These are phyloP conservation scores for Morelia viridis DNA, from an alignment of 2,797 vertebrate genomes.

Conservation along the genomic window DNA sequence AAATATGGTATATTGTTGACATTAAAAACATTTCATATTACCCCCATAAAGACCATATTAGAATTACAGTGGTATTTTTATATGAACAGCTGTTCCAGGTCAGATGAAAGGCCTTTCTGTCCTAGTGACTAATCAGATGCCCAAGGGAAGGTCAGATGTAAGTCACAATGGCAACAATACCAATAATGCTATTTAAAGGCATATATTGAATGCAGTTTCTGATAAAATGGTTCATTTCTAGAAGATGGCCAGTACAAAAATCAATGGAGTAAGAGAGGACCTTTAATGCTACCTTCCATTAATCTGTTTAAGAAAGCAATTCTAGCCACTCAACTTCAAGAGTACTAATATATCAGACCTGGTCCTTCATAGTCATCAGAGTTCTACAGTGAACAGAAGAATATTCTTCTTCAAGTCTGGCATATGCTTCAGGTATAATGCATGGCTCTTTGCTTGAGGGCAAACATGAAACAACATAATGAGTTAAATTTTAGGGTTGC, in stretches of 20 bases:
- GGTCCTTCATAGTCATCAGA: background rate
- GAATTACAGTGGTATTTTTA: background rate
- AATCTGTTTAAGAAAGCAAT: background rate
- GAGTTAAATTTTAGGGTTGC: background rate
- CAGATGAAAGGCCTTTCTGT: background rate
- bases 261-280: background rate
- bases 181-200: background rate
- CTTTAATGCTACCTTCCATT: background rate
- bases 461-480: background rate
- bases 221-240: background rate
- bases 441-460: background rate
- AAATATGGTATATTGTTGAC: background rate
- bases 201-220: background rate
- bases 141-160: background rate
- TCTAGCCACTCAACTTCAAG: background rate
- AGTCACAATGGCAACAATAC: background rate
- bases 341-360: background rate
- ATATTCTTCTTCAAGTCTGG: background rate
- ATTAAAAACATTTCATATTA: background rate
- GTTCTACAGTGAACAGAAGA: background rate
- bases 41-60: background rate
- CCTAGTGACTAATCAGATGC: background rate
- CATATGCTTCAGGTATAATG: background rate
- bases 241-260: background rate
- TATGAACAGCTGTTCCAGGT: background rate